phyloP scores from a whole-genome alignment of 2,797 vertebrate species.

The Amniataba percoides region DNA sequence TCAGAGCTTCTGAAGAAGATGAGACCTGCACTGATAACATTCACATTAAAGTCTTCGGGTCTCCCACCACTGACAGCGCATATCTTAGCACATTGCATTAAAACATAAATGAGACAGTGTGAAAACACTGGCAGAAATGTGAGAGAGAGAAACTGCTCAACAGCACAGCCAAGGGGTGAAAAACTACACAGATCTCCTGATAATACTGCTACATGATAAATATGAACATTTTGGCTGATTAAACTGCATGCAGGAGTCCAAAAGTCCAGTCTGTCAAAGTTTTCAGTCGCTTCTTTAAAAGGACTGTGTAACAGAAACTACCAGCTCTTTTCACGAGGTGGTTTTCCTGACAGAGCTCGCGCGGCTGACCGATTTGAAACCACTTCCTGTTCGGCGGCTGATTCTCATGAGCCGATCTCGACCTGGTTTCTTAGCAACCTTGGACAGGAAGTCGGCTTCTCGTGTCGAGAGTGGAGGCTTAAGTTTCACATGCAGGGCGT shows the following conservation, averaged over 20 bases:
- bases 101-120: too few relatives aligned
- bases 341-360: slow-evolving; percentile 6
- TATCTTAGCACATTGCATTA: too few relatives aligned
- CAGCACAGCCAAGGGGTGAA: neutral
- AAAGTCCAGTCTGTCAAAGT: too few relatives aligned
- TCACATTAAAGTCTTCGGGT: too few relatives aligned
- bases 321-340: slow-evolving; percentile 2
- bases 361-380: slow-evolving; percentile 56
- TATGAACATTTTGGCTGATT: neutral
- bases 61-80: too few relatives aligned
- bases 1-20: too few relatives aligned
- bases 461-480: neutral
- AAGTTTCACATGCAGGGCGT: slow-evolving; percentile 35
- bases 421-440: slow-evolving; percentile 48
- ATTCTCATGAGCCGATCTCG: neutral
- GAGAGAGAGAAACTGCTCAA: neutral
- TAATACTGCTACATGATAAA: neutral
- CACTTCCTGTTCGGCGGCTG: slow-evolving; percentile 50
- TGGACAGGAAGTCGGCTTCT: slow-evolving; percentile 58
- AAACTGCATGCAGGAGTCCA: too few relatives aligned
- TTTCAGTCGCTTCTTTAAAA: too few relatives aligned
- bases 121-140: neutral
- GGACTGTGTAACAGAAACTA: neutral
- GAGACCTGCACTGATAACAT: too few relatives aligned
- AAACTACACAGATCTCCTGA: neutral